phyloP scores from a whole-genome alignment of 2,888 invertebrate genomes.

The Apodemia mormo region DNA sequence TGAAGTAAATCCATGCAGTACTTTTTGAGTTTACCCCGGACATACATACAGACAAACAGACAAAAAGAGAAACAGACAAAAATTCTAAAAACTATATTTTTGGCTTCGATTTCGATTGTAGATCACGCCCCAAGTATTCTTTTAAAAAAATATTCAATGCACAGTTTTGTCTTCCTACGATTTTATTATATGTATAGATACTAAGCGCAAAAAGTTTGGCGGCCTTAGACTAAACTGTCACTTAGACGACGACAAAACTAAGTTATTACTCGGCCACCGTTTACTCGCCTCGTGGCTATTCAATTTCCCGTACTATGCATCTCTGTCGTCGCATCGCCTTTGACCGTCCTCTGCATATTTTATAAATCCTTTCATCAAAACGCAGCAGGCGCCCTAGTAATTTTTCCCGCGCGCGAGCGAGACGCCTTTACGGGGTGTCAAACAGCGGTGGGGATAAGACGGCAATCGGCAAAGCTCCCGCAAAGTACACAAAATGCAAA shows the following conservation, averaged over 20 bases:
- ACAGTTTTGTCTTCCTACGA: too few species aligned
- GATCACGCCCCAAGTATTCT: too few species aligned
- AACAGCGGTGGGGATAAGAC: constrained; percentile 82
- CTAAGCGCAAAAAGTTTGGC: background rate
- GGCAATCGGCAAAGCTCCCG: constrained; percentile 81
- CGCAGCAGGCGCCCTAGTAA: constrained; percentile 69
- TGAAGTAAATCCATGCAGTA: too few species aligned
- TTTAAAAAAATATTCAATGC: too few species aligned
- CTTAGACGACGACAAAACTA: constrained; percentile 59
- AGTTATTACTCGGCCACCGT: constrained; percentile 66
- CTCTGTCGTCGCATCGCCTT: constrained; percentile 68
- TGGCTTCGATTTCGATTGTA: too few species aligned
- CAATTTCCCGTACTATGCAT: constrained; percentile 74
- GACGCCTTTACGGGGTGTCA: constrained; percentile 76
- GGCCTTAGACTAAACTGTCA: constrained; percentile 43
- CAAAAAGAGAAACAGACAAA: too few species aligned
- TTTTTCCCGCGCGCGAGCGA: constrained; percentile 70
- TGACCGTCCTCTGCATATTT: constrained; percentile 72
- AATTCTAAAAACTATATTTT: too few species aligned
- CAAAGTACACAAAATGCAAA: constrained; percentile 82
- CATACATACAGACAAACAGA: too few species aligned
- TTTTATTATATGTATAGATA: too few species aligned
- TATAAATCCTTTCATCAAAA: constrained; percentile 79
- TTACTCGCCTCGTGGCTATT: constrained; percentile 60
- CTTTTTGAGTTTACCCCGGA: too few species aligned